Base-by-base conservation (phyloP, 2,797 vertebrate species). In the Neopelma chrysocephalum region DNA sequence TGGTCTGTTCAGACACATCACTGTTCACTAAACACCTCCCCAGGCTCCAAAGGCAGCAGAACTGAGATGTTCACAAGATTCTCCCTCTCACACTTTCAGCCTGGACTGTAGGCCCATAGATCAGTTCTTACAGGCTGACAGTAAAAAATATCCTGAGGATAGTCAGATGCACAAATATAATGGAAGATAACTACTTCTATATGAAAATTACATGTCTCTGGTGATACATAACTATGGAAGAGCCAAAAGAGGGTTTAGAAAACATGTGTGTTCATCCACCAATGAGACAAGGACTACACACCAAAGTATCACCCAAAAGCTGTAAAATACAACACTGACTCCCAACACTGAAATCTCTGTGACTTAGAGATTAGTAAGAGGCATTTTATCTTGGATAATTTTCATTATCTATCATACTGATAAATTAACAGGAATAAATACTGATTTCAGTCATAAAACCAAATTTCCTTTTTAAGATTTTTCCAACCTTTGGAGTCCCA, bases 151-250 rank as follows among this genome's bases (percentile, higher is more conserved):
- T 43, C 21, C 16, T 54, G 16, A 89, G 78, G 50, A 53, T 16
- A 47, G 4, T 19, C 48, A 68, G 34, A 79, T 43, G 32, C 10
- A 57, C 34, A 72, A 34, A 3, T 34, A 17, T 13, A 29, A 65
- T 1, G 15, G 9, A 81, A 71, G 45, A 42, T 40, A n/a, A 61
- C 21, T 70, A 57, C 22, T 79, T 38, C 42, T 45, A 15, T 8
- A 32, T 50, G 38, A 69, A 50, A 68, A 25, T 16, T 6, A 31
- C 14, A 17, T 3, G 2, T 31, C 50, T 65, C 47, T 76, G 32
- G 7, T 31, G 8, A 60, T 20, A 72, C 0, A 0, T 10, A 83
- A 48, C 7, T 36, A 42, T 6, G 13, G 9, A 64, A 82, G 62
- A 84, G 36, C 6, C 29, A 89, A 45, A 50, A 70, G 4, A 34